phyloP scores from a whole-genome alignment of 2,113 vertebrate species.

The Peromyscus californicus region DNA sequence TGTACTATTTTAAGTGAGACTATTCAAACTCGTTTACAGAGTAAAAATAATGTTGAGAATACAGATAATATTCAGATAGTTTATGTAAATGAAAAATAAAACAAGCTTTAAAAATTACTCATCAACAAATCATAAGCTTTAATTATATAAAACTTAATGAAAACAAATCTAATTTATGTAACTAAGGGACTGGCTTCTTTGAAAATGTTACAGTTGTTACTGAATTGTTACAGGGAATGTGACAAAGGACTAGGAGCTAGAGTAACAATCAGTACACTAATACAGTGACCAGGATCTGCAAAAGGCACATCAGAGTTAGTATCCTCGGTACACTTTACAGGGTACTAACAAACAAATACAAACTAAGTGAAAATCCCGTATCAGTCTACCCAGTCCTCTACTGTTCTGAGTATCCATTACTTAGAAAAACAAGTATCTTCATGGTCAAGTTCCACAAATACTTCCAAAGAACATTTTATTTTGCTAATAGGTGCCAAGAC shows the following conservation, averaged over 20 bases:
- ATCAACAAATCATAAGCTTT: conserved; percentile 46
- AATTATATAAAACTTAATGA: conserved; percentile 56
- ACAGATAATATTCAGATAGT: conserved; percentile 30
- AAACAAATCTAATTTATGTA: conserved; percentile 54
- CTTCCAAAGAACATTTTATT: conserved; percentile 48
- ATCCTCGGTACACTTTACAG: conserved; percentile 10
- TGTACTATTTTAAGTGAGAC: conserved; percentile 27
- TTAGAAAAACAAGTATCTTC: conserved; percentile 51
- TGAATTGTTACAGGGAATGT: conserved; percentile 30
- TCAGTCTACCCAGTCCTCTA: background rate
- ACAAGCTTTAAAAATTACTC: conserved; percentile 35
- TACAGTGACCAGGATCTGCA: conserved; percentile 27
- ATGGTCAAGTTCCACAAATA: conserved; percentile 33
- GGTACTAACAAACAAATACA: conserved; percentile 29
- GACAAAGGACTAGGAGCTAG: background rate
- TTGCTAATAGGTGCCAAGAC: conserved; percentile 41
- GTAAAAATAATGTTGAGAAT: conserved; percentile 44
- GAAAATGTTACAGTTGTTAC: conserved; percentile 45
- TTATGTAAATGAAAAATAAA: conserved; percentile 64
- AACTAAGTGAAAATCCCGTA: background rate
- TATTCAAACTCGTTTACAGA: conserved; percentile 52
- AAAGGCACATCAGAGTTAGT: background rate
- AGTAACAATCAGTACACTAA: background rate
- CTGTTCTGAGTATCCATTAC: conserved; percentile 23
- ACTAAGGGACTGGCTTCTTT: conserved; percentile 19